A percentile compares a stretch with the other conserved stretches of the same genome.
phyloP scores from a whole-genome alignment of 2,888 invertebrate genomes.

The Tuta absoluta region DNA sequence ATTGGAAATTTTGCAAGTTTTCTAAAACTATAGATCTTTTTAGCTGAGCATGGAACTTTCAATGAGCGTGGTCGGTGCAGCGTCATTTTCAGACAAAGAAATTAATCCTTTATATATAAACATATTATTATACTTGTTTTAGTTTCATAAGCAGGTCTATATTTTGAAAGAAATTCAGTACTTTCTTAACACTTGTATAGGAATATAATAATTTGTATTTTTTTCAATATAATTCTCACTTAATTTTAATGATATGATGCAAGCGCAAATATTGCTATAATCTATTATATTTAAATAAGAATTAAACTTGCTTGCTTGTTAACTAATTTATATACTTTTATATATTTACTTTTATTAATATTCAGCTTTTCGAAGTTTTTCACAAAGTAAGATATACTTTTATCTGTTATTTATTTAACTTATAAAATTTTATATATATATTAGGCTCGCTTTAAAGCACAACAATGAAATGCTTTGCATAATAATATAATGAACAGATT shows the following conservation, averaged over 20 bases:
- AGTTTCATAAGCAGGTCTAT: too few relatives aligned
- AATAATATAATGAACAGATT: neutral
- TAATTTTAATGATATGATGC: conserved; percentile 76
- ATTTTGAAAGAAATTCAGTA: too few relatives aligned
- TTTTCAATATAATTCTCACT: conserved; percentile 50
- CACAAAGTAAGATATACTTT: neutral
- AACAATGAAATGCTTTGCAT: conserved; percentile 2
- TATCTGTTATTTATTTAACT: neutral
- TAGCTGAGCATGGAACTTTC: too few relatives aligned
- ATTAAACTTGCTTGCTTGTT: neutral
- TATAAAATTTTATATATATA: neutral
- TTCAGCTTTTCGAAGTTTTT: neutral
- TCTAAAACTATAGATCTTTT: too few relatives aligned
- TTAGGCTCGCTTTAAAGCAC: neutral
- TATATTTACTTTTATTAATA: neutral
- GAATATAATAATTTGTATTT: conserved; percentile 44
- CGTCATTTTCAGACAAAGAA: too few relatives aligned
- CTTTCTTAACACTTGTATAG: too few relatives aligned
- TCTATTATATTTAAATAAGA: conserved; percentile 1
- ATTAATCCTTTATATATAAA: too few relatives aligned
- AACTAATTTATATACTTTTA: neutral
- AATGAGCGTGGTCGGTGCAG: too few relatives aligned
- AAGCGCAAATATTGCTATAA: conserved; percentile 57
- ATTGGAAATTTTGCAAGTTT: too few relatives aligned
- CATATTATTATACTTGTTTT: too few relatives aligned